Percentiles rank a stretch among this genome's conserved stretches.
Evolutionary conservation across 2,797 vertebrate species (phyloP).

Genomic region (Chrosomus eos): DNA sequence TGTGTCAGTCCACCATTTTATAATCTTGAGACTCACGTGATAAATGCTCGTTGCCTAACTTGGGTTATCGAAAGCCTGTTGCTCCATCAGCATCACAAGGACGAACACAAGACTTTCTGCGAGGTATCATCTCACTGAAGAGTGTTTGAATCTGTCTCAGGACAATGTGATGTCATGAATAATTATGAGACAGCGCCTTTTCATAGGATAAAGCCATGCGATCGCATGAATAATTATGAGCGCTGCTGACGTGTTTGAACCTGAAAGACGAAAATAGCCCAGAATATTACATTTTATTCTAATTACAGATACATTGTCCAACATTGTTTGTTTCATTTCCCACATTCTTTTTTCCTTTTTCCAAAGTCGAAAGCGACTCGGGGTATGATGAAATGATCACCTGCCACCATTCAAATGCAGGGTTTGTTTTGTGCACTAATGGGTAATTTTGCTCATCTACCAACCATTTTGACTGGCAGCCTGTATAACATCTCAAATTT

Average conservation of each 20-base stretch:
- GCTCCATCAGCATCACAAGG: conserved; percentile 1
- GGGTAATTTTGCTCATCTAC: not conserved
- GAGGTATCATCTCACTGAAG: not conserved
- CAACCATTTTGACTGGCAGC: not conserved
- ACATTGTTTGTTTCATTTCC: not conserved
- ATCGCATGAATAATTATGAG: not conserved
- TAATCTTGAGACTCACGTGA: not conserved
- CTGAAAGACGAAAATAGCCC: not conserved
- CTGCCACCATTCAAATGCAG: not conserved
- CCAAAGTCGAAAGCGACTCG: not conserved
- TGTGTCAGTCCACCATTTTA: not conserved
- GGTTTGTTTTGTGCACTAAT: not conserved
- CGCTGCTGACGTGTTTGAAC: not conserved
- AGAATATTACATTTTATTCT: not conserved
- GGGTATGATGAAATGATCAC: not conserved
- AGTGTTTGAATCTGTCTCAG: conserved; percentile 4
- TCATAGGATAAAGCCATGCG: not conserved
- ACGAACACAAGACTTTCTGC: not conserved
- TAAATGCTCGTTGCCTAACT: not conserved
- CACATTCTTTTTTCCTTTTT: not conserved
- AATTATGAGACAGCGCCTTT: not conserved
- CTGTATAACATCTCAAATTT: no score
- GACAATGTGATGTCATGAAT: conserved; percentile 13
- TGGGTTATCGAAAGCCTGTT: not conserved
- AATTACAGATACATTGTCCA: no score